Percentiles rank a stretch among this genome's conserved stretches.
Evolutionary conservation across 2,888 invertebrate species (phyloP).

Genomic region (Mesorhabditis spiculigera): DNA sequence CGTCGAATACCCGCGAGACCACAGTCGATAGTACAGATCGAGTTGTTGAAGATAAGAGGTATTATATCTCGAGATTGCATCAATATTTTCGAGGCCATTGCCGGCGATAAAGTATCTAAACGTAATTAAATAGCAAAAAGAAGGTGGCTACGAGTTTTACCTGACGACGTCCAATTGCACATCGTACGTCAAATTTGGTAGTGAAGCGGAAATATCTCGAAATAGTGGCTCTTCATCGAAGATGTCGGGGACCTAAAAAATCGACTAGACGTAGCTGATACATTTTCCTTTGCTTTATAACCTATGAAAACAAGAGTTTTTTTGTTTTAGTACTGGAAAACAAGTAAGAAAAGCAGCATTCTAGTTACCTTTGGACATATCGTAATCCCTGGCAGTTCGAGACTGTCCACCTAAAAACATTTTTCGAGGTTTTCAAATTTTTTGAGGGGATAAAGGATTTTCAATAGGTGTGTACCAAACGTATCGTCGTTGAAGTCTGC

Average conservation of each 20-base stretch:
- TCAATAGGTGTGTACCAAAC: constrained; percentile 25
- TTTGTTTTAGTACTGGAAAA: too few species aligned
- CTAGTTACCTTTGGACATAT: constrained; percentile 42
- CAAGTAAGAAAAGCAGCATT: too few species aligned
- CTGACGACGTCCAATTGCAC: constrained; percentile 35
- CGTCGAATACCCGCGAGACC: constrained; percentile 43
- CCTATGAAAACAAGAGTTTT: too few species aligned
- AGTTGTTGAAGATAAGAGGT: constrained; percentile 43
- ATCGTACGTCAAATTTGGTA: constrained; percentile 30
- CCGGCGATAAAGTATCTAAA: constrained; percentile 41
- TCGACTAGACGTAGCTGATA: too few species aligned
- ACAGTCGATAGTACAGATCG: constrained; percentile 37
- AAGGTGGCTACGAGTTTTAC: constrained; percentile 12
- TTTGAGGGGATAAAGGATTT: not conserved
- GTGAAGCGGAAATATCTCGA: constrained; percentile 21
- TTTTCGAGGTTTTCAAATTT: constrained; percentile 6
- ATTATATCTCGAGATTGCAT: constrained; percentile 39
- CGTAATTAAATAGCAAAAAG: too few species aligned
- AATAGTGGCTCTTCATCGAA: constrained; percentile 27
- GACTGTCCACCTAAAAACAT: constrained; percentile 34
- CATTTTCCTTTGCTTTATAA: too few species aligned
- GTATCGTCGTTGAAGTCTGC: constrained; percentile 51
- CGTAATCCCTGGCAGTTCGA: constrained; percentile 48
- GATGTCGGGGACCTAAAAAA: constrained; percentile 36
- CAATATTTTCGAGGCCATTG: constrained; percentile 53